Conservation (phyloP, 2,113 vertebrate genomes). For the Percina caprodes region DNA sequence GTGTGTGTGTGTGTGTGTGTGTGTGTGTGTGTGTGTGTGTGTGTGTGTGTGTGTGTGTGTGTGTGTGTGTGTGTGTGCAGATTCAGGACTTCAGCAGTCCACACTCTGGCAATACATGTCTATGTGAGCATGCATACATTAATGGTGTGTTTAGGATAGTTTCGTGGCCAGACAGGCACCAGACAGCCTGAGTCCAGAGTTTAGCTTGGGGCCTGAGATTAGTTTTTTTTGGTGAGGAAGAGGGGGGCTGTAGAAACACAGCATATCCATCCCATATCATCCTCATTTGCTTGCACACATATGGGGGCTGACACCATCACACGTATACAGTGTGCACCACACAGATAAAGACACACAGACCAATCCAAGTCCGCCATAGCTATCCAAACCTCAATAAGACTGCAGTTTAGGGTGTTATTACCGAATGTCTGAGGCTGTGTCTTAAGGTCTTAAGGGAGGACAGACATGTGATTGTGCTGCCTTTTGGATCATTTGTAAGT, state of each 20-base stretch:
- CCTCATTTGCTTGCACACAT: slow-evolving; percentile 37
- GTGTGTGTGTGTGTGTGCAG: slow-evolving; percentile 28
- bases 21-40: slow-evolving; percentile 6
- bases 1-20: slow-evolving; percentile 10
- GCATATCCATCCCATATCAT: slow-evolving; percentile 23
- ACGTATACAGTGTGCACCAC: slow-evolving; percentile 19
- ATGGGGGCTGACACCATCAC: slow-evolving; percentile 18
- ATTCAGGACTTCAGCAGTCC: slow-evolving; percentile 56
- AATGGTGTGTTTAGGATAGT: slow-evolving; percentile 59
- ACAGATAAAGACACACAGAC: slow-evolving; percentile 34
- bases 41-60: slow-evolving; percentile 1
- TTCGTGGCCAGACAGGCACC: slow-evolving; percentile 71
- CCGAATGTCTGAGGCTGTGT: slow-evolving; percentile 38
- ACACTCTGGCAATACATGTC: slow-evolving; percentile 55
- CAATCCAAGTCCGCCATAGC: slow-evolving; percentile 13
- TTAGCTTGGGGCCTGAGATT: slow-evolving; percentile 47
- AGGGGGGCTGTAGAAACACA: slow-evolving; percentile 8
- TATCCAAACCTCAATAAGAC: slow-evolving; percentile 47
- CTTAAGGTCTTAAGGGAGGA: slow-evolving; percentile 23
- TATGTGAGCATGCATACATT: slow-evolving; percentile 54
- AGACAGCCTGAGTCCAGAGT: slow-evolving; percentile 65
- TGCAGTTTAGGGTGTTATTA: slow-evolving; percentile 44
- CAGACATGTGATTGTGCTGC: slow-evolving; percentile 12
- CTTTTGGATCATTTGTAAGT: slow-evolving; percentile 31
- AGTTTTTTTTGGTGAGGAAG: neutral